These are phyloP conservation scores for Aulostomus chinensis DNA, from an alignment of 2,797 vertebrate genomes.

Conservation along the genomic window DNA sequence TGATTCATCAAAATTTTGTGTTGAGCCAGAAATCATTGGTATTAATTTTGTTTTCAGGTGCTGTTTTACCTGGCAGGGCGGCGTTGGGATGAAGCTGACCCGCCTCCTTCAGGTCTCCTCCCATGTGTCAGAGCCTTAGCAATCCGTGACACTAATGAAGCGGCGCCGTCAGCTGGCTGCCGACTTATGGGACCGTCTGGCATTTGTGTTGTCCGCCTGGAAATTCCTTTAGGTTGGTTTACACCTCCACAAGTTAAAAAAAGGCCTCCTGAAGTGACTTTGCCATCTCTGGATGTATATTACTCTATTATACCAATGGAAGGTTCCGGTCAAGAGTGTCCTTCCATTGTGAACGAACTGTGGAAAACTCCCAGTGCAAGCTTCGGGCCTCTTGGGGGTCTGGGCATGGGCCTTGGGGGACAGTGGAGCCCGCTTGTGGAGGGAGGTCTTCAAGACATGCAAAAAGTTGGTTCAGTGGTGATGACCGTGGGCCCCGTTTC, in stretches of 20 bases:
- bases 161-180: constrained; percentile 84
- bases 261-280: constrained; percentile 69
- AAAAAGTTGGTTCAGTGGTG: constrained; percentile 86
- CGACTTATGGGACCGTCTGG: constrained; percentile 85
- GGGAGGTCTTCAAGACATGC: constrained; percentile 75
- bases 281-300: constrained; percentile 88
- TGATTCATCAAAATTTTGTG: no score
- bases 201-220: constrained; percentile 93
- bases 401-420: constrained; percentile 52
- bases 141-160: constrained; percentile 84
- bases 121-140: constrained; percentile 89
- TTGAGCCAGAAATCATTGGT: no score
- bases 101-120: constrained; percentile 70
- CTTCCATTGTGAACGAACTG: constrained; percentile 74
- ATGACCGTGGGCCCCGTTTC: constrained; percentile 83
- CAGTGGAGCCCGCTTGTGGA: constrained; percentile 75
- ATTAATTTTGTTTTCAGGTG: constrained; percentile 67
- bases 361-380: constrained; percentile 77
- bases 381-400: constrained; percentile 56
- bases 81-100: constrained; percentile 84
- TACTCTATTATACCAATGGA: constrained; percentile 84
- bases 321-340: constrained; percentile 79
- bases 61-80: constrained; percentile 90
- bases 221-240: constrained; percentile 91
- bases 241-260: constrained; percentile 80